Conservation (phyloP, 53 echinoderm and acorn worm species). For the Holothuria scabra region DNA sequence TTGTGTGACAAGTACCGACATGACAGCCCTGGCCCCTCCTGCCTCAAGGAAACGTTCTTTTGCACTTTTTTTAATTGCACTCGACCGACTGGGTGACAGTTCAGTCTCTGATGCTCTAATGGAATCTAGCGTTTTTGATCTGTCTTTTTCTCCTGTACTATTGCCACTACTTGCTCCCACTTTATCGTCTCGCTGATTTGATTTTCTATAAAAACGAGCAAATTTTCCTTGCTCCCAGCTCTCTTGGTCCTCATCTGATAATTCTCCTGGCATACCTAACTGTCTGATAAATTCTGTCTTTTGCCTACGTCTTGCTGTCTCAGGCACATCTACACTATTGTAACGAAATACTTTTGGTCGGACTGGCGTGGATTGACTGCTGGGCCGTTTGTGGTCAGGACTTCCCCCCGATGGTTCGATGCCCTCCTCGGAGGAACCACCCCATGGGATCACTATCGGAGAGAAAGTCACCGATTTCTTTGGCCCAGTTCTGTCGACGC, state of each 20-base stretch:
- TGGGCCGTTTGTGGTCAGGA: constrained; percentile 19
- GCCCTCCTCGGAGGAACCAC: constrained; percentile 44
- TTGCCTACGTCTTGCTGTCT: constrained; percentile 44
- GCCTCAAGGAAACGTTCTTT: constrained; percentile 92
- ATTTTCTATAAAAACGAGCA: constrained; percentile 20
- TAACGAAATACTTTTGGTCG: constrained; percentile 83
- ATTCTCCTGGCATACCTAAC: constrained; percentile 19
- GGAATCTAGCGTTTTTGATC: constrained; percentile 10
- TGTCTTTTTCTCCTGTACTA: constrained; percentile 7
- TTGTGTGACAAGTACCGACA: constrained; percentile 89
- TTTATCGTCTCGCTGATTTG: constrained; percentile 28
- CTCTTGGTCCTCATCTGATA: constrained; percentile 34
- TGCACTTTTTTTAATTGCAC: constrained; percentile 72
- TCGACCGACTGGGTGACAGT: constrained; percentile 35
- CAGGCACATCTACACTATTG: constrained; percentile 85
- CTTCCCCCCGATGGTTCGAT: constrained; percentile 54
- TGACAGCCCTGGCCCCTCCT: constrained; percentile 82
- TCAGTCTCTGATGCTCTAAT: constrained; percentile 41
- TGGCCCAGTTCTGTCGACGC: constrained; percentile 68
- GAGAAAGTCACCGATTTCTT: constrained; percentile 96
- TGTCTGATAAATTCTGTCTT: constrained; percentile 38
- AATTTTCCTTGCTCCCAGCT: constrained; percentile 25
- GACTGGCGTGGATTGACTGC: constrained; percentile 32
- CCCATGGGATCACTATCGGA: constrained; percentile 69
- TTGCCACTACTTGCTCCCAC: not conserved